phyloP scores from a whole-genome alignment of 2,113 vertebrate species.

The Caretta caretta region DNA sequence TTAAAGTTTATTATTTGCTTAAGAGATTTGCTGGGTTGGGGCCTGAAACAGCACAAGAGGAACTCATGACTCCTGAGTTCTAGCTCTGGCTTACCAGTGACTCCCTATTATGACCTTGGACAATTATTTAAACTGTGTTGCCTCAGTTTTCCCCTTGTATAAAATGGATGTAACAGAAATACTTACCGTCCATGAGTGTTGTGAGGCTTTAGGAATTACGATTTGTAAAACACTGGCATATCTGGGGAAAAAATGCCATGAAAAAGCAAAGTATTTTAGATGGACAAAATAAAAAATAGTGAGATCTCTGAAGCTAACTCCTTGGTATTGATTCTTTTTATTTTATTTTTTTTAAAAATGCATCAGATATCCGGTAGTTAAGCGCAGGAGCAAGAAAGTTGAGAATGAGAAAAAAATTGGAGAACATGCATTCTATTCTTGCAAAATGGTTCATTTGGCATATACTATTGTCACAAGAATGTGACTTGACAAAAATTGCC shows the following conservation, averaged over 20 bases:
- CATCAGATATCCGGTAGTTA: fast-evolving
- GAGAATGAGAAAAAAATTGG: background rate
- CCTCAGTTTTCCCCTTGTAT: background rate
- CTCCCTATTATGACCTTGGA: background rate
- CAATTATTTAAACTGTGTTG: background rate
- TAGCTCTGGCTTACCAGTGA: background rate
- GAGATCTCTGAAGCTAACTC: background rate
- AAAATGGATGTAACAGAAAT: background rate
- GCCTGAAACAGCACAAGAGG: background rate
- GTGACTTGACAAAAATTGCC: background rate
- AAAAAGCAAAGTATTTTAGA: background rate
- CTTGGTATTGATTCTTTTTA: background rate
- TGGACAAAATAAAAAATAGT: background rate
- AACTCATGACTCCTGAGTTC: background rate
- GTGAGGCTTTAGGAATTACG: background rate
- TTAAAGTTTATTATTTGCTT: background rate
- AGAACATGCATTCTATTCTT: background rate
- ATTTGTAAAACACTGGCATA: background rate
- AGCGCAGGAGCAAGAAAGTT: background rate
- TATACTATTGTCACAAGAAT: fast-evolving
- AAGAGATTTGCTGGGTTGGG: background rate
- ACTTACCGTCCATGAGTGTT: background rate
- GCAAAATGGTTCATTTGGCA: background rate
- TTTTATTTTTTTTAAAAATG: background rate
- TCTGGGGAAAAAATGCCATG: background rate